Percentiles rank a stretch among this genome's conserved stretches.
Conservation (phyloP, 2,797 vertebrate species). For the Borostomias antarcticus region DNA sequence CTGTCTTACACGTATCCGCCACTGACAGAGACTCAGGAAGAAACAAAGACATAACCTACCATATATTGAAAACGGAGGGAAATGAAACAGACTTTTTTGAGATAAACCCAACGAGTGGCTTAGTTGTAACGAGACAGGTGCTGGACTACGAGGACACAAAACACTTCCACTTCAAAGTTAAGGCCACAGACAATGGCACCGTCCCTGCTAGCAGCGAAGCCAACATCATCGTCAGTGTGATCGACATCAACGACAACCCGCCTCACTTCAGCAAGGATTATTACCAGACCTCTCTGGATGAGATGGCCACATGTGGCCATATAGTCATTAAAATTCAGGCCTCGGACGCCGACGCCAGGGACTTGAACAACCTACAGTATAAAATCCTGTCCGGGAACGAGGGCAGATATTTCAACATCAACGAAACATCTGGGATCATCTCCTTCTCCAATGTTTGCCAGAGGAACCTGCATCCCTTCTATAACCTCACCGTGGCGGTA, state of each 20-base stretch:
- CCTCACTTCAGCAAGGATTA: conserved; percentile 86
- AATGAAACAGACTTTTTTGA: conserved; percentile 86
- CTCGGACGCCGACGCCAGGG: conserved; percentile 86
- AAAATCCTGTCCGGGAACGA: conserved; percentile 94
- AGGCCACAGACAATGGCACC: conserved; percentile 83
- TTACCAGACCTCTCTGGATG: conserved; percentile 89
- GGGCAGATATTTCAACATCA: conserved; percentile 91
- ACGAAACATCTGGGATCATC: conserved; percentile 91
- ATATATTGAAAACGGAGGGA: conserved; percentile 73
- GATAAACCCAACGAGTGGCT: conserved; percentile 82
- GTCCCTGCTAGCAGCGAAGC: conserved; percentile 83
- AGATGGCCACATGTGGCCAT: conserved; percentile 92
- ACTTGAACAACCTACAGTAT: conserved; percentile 84
- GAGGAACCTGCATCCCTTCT: conserved; percentile 86
- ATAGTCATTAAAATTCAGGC: conserved; percentile 95
- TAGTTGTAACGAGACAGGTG: conserved; percentile 82
- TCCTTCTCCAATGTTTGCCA: conserved; percentile 92
- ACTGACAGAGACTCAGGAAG: conserved; percentile 87
- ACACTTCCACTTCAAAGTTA: conserved; percentile 85
- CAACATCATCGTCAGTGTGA: conserved; percentile 82
- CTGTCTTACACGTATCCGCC: conserved; percentile 84
- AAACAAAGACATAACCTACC: conserved; percentile 86
- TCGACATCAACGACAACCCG: conserved; percentile 94
- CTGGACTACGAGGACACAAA: conserved; percentile 87
- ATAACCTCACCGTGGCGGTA: conserved; percentile 89